Evolutionary conservation across 2,888 invertebrate species (phyloP).

Genomic region (Lathronympha strigana): DNA sequence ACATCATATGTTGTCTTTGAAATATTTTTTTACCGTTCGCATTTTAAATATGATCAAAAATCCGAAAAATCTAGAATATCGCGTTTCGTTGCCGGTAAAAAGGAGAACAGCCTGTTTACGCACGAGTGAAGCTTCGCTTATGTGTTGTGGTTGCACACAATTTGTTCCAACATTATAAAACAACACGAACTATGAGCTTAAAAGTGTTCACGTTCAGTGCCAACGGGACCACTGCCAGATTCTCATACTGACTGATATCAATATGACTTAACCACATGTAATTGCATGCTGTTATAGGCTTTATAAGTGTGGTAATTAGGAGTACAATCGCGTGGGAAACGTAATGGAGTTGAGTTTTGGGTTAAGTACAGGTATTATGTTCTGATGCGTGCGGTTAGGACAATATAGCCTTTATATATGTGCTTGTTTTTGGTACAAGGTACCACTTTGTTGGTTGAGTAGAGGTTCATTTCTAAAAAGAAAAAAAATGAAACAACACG

Average conservation of each 20-base stretch:
- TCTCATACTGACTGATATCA: not conserved
- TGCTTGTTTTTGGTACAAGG: too few species aligned
- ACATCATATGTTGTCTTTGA: too few species aligned
- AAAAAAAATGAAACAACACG: too few species aligned
- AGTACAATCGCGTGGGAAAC: not conserved
- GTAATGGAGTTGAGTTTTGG: not conserved
- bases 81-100: too few species aligned
- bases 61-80: too few species aligned
- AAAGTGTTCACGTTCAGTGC: not conserved
- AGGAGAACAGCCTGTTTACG: not conserved
- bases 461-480: too few species aligned
- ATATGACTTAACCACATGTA: not conserved
- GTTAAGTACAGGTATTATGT: not conserved
- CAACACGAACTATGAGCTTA: slow-evolving; percentile 2
- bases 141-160: not conserved
- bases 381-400: not conserved
- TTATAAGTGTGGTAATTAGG: not conserved
- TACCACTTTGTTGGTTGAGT: too few species aligned
- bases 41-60: too few species aligned
- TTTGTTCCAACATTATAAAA: slow-evolving; percentile 7
- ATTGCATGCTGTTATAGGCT: not conserved
- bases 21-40: too few species aligned
- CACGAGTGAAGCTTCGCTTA: not conserved
- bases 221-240: slow-evolving; percentile 5
- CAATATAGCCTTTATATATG: not conserved